Percentiles rank a stretch among this genome's conserved stretches.
Conservation (phyloP, 2,113 vertebrate species). For the Meleagris gallopavo region DNA sequence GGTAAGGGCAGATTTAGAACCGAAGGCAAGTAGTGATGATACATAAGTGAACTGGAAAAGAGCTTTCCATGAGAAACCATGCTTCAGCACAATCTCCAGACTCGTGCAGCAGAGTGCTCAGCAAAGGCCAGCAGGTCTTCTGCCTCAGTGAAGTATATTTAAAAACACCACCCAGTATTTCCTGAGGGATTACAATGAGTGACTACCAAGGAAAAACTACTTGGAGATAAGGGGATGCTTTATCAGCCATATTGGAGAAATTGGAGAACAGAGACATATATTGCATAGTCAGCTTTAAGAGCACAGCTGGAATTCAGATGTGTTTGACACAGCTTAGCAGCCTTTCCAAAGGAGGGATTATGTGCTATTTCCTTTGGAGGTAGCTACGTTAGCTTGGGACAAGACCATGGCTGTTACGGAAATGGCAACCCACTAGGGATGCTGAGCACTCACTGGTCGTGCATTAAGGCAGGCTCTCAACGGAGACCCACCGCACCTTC, state of each 20-base stretch:
- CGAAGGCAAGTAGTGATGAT: not conserved
- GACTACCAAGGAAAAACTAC: not conserved
- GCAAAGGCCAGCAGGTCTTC: not conserved
- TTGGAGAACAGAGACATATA: not conserved
- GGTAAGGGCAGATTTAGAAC: not conserved
- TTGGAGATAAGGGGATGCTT: not conserved
- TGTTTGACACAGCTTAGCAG: conserved; percentile 27
- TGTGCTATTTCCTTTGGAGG: conserved; percentile 57
- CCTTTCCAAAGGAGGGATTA: conserved; percentile 19
- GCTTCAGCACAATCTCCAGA: not conserved
- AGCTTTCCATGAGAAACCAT: not conserved
- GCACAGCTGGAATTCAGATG: conserved; percentile 63
- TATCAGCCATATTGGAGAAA: not conserved
- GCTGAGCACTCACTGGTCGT: conserved; percentile 46
- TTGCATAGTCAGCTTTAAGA: conserved; percentile 49
- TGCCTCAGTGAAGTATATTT: not conserved
- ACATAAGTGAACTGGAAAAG: not conserved
- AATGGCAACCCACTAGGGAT: not conserved
- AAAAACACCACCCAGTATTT: not conserved
- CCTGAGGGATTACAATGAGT: not conserved
- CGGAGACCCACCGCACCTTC: not conserved
- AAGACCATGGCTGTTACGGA: not conserved
- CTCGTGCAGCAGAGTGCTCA: not conserved
- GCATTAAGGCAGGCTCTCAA: conserved; percentile 37
- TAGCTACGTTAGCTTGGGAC: conserved; percentile 36